Base-by-base conservation (phyloP, 2,888 invertebrate species). In the Drosophila setosimentum region DNA sequence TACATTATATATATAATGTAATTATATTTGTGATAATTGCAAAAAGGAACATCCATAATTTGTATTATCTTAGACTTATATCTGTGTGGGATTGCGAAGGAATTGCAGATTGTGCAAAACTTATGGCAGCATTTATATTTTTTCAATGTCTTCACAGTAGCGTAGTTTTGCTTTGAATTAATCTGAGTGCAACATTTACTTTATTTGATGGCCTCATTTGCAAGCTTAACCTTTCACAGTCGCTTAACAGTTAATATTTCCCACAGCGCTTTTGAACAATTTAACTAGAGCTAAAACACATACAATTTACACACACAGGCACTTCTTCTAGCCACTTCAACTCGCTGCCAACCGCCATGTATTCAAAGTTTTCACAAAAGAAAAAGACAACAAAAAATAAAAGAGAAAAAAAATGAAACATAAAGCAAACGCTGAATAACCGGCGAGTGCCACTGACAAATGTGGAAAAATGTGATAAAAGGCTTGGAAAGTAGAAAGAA, bases 381-480 rank as follows among this genome's bases (percentile, higher is more conserved):
- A 21, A 42, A 67, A 57, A 32, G 11, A 16, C 10, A 8, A 53
- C 10, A 4, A 21, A 18, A 10, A 48, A 24, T 24, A 8, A 33
- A 16, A 16, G 24, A 53, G 8, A 35, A 33, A 0, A 32, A n/a
- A 51, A 18, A 54, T 2, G 2, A n/a, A 54, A 35, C 1, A 1
- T 35, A 24, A 16, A 16, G 45, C 66, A 66, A 66, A 66, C 30
- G 21, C 13, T 18, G 51, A 51, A 53, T 33, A 66, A 48, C 10
- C 48, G 45, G 32, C 54, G 53, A 67, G 48, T 54, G 68, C 54
- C 18, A 16, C 37, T 59, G 70, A 59, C 53, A 70, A 69, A 58
- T 68, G 58, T 27, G 68, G 53, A 59, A 59, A 59, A 69, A 59
- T 69, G 59, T 21, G 68, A 32, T 58, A 58, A 53, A 45, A 24